phyloP scores from a whole-genome alignment of 2,888 invertebrate genomes.

The Magallana nippona region DNA sequence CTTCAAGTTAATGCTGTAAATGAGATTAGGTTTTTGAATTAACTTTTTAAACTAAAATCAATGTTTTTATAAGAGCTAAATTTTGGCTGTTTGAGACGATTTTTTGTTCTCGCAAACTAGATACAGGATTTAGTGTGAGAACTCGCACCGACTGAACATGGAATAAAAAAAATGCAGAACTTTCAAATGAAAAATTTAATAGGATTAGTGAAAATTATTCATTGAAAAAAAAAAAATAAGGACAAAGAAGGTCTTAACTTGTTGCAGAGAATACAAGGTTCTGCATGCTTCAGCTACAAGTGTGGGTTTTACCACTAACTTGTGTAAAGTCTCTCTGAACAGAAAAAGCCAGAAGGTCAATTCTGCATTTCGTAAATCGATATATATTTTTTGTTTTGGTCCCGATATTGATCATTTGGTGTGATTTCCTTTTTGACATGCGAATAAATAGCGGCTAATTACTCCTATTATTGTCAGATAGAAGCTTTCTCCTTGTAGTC shows the following conservation, averaged over 20 bases:
- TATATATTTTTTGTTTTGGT: neutral
- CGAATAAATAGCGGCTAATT: conserved; percentile 7
- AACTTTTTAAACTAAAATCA: conserved; percentile 14
- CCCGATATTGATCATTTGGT: neutral
- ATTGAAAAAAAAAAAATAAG: neutral
- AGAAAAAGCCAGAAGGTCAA: neutral
- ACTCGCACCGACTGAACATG: neutral
- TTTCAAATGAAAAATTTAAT: conserved; percentile 11
- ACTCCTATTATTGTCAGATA: neutral
- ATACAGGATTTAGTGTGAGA: neutral
- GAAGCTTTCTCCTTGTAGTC: neutral
- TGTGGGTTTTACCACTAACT: neutral
- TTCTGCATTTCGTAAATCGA: neutral
- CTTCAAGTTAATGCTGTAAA: conserved; percentile 12
- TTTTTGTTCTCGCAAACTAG: neutral
- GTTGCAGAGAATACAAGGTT: neutral
- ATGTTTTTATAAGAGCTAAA: neutral
- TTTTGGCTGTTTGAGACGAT: neutral
- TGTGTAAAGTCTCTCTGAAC: neutral
- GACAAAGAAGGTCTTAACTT: neutral
- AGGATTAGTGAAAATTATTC: conserved; percentile 24
- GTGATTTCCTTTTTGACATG: conserved; percentile 8
- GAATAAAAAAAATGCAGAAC: conserved; percentile 23
- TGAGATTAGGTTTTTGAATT: conserved; percentile 23
- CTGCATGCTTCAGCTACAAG: no score